Conservation (phyloP, 1,140 invertebrate species). For the Mamestra configurata region DNA sequence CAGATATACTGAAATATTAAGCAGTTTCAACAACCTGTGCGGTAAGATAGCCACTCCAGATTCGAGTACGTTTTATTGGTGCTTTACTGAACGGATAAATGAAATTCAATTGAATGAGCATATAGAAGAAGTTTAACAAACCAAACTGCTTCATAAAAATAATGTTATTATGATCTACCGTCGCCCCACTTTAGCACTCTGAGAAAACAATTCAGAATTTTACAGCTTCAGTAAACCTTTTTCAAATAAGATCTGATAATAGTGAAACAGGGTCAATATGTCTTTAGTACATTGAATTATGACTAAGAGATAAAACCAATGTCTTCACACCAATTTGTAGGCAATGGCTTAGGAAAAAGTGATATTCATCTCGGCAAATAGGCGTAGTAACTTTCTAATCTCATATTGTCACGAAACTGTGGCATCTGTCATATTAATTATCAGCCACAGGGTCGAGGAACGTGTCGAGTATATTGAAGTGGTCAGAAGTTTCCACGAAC, state of each 20-base stretch:
- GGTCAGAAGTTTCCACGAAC: constrained; percentile 78
- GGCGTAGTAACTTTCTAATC: constrained; percentile 39
- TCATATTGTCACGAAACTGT: constrained; percentile 37
- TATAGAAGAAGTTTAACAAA: background rate
- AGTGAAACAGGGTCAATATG: constrained; percentile 27
- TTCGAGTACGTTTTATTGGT: constrained; percentile 17
- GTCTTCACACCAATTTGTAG: background rate
- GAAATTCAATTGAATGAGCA: background rate
- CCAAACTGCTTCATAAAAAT: background rate
- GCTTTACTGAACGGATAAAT: constrained; percentile 1
- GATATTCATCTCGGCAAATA: constrained; percentile 12
- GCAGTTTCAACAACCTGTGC: constrained; percentile 26
- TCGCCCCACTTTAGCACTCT: background rate
- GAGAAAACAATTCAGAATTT: constrained; percentile 10
- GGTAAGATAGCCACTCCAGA: constrained; percentile 23
- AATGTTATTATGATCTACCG: background rate
- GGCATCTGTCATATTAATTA: constrained; percentile 48
- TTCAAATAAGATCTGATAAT: constrained; percentile 35
- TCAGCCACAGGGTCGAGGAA: constrained; percentile 53
- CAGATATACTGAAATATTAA: constrained; percentile 48
- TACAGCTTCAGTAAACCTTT: constrained; percentile 24
- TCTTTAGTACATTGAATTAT: constrained; percentile 14
- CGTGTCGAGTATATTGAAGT: constrained; percentile 53
- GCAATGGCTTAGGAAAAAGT: background rate
- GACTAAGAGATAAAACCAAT: constrained; percentile 19